Evolutionary conservation across 1,140 invertebrate species (phyloP), one percentile per base, ranked within the genome.

Genomic region (Harpegnathos saltator): DNA sequence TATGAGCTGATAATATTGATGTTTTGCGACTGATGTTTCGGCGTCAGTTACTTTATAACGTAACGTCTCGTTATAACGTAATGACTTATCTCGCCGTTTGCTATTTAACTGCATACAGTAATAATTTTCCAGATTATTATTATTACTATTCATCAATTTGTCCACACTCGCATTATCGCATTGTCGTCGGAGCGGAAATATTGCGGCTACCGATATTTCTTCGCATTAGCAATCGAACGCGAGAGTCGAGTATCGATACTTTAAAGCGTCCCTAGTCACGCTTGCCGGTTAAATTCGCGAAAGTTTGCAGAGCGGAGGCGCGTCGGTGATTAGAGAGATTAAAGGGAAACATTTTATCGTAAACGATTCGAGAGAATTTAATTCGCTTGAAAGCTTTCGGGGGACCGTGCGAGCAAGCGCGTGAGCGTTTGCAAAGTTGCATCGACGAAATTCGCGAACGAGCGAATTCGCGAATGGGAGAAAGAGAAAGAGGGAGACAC

Each of bases 301-400:
- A 87, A 87, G 86, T 87, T 87, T 74, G 82, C 19, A 74, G 65
- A 77, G 54, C 38, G 38, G 38, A 44, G 38, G 38, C 59, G 65
- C 74, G 71, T 61, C 74, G 82, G 81, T 87, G 86, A 87, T 87
- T 87, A 87, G 85, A 84, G 86, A 87, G 86, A 87, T 87, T 87
- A 87, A 87, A 87, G 86, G 86, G 86, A 87, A 87, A 87, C 86
- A 87, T 87, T 87, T 84, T 86, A 87, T 87, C 85, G 86, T 84
- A 87, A 87, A 84, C 86, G 86, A 80, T 87, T 87, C 82, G 82
- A 74, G 86, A 78, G 66, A 88, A 89, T 89, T 85, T 85, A 85
- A 89, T 87, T 89, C 83, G 81, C 83, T 59, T 85, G 86, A 88
- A 88, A 89, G 86, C 87, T 89, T 89, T 85, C 80, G 73, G 71